Conservation (phyloP, 2,888 invertebrate genomes). For the Lymantria dispar region DNA sequence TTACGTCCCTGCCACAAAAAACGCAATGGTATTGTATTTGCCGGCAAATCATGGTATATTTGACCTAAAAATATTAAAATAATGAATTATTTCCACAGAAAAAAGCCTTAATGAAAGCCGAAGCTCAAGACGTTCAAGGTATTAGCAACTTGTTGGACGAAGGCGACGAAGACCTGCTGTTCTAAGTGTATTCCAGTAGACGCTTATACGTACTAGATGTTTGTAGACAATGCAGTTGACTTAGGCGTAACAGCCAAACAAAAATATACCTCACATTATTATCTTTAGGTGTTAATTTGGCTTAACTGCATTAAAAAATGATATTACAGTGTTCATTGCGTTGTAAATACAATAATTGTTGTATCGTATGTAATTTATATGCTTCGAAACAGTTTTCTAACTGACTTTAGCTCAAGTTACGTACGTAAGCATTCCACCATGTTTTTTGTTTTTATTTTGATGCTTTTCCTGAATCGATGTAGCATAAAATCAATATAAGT, state of each 20-base stretch:
- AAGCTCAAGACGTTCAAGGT: constrained; percentile 54
- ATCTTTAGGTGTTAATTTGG: constrained; percentile 1
- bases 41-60: too few relatives aligned
- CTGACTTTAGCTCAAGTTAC: constrained; percentile 45
- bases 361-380: constrained; percentile 37
- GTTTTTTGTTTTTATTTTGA: constrained; percentile 39
- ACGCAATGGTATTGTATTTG: too few relatives aligned
- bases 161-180: constrained; percentile 94
- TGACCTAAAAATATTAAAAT: neutral
- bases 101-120: constrained; percentile 48
- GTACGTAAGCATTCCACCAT: constrained; percentile 74
- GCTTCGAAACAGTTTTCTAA: constrained; percentile 17
- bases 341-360: constrained; percentile 71
- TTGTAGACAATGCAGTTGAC: constrained; percentile 55
- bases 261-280: neutral
- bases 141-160: constrained; percentile 91
- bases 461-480: constrained; percentile 42
- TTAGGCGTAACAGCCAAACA: constrained; percentile 7
- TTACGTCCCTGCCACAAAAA: too few relatives aligned
- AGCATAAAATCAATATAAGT: constrained; percentile 62
- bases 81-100: constrained; percentile 43
- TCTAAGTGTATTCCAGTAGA: constrained; percentile 79
- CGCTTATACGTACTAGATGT: constrained; percentile 37
- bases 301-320: constrained; percentile 51
- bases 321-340: constrained; percentile 68